Conservation (phyloP, 2,797 vertebrate species). For the Cirrhinus mrigala region DNA sequence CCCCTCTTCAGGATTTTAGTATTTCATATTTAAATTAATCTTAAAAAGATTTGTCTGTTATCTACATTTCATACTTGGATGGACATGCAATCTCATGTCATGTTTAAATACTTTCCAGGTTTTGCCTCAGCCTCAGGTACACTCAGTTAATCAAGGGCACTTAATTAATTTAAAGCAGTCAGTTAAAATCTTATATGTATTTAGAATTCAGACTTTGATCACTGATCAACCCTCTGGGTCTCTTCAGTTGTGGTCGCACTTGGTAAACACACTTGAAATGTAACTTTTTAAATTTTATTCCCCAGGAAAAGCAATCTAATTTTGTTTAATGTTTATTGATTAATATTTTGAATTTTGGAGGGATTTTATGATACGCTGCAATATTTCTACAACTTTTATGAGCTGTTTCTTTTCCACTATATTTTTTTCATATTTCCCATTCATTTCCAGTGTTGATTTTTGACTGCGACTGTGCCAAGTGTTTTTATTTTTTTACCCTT, state of each 20-base stretch:
- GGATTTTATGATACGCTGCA: not conserved
- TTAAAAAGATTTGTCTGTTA: not conserved
- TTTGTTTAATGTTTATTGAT: not conserved
- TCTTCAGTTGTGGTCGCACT: not conserved
- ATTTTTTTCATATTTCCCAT: not conserved
- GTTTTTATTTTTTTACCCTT: not conserved
- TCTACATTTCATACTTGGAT: not conserved
- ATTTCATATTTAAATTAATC: not conserved
- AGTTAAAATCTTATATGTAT: not conserved
- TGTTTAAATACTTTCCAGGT: not conserved
- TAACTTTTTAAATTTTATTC: too few relatives aligned
- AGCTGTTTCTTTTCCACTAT: not conserved
- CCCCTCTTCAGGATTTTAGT: not conserved
- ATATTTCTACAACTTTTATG: not conserved
- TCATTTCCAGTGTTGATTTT: not conserved
- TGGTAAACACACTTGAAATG: not conserved
- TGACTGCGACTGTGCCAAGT: not conserved
- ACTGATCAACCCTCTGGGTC: not conserved
- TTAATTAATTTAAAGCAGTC: conserved; percentile 13
- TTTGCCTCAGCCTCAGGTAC: conserved; percentile 7
- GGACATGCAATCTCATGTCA: not conserved
- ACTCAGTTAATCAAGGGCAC: not conserved
- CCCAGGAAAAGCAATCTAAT: too few relatives aligned
- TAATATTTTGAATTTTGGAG: not conserved
- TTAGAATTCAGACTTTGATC: not conserved